Base-by-base conservation (phyloP, 2,888 invertebrate species). In the Harpagoxenus sublaevis region DNA sequence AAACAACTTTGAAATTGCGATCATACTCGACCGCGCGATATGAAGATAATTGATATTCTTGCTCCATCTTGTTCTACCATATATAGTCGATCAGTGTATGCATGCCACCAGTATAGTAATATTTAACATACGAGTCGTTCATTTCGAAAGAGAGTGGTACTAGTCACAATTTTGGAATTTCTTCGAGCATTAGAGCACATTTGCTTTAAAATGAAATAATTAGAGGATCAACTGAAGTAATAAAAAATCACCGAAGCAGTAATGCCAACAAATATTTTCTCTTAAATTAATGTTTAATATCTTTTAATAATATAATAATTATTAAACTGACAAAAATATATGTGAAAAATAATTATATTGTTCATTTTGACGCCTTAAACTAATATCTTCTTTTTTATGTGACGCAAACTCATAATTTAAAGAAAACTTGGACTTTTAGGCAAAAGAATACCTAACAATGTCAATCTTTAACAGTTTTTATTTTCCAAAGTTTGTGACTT, bases 21-120 rank as follows among this genome's bases (percentile, higher is more conserved):
- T 57, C 15, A 31, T 31, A 42, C 12, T n/a, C 28, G 23, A 18
- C 15, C 35, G 60, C 12, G 39, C 28, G 48, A 48, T 71, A 55
- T 71, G 48, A 60, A 23, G 23, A 53, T 42, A n/a, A 45, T 75
- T 89, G 86, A 88, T 89, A 89, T 87, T 90, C 90, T 91, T 91
- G 91, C 90, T 90, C 90, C 90, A 90, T 89, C 88, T 90, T 91
- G 89, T 79, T 79, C 66, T 73, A 78, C 78, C 12, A 42, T 39
- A 60, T 48, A 60, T 51, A 39, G 6, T 39, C 35, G 45, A 79
- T 18, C n/a, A 78, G 35, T 3, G 10, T 15, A 23, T 79, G 79
- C 79, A 79, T 79, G 60, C 57, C 68, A 74, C 12, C 79, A 84
- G 51, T 79, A 73, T 68, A 73, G 28, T 79, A 62, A 73, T 73